Conservation (phyloP, 2,888 invertebrate genomes). For the Julus scanicus region DNA sequence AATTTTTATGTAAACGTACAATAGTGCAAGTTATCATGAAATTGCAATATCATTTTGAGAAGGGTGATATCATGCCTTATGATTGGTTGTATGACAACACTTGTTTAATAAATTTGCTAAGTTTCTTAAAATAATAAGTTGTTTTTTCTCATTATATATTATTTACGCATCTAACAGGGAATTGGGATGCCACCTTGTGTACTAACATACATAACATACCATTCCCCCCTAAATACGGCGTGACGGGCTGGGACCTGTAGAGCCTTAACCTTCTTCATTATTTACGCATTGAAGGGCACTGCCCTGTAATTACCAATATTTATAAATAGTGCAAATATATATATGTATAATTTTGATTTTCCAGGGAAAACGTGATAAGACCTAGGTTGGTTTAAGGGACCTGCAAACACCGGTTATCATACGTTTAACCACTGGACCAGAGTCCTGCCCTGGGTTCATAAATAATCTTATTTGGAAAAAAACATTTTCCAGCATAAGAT, state of each 20-base stretch:
- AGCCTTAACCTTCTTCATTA: no score
- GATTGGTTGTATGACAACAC: background rate
- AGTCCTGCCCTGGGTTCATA: constrained; percentile 29
- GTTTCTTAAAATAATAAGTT: background rate
- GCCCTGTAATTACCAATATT: background rate
- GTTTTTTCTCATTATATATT: background rate
- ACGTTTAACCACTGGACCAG: background rate
- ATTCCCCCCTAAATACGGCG: no score
- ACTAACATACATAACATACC: no score
- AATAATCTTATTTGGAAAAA: background rate
- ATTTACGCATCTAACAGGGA: background rate
- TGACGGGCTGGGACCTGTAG: no score
- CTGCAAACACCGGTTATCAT: background rate
- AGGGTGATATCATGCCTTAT: background rate
- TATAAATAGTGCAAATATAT: background rate
- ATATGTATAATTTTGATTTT: background rate
- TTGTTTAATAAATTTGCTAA: background rate
- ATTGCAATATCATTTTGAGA: background rate
- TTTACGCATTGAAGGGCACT: background rate
- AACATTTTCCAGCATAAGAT: background rate
- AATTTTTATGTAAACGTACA: background rate
- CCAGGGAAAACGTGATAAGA: background rate
- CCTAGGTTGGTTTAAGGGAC: background rate
- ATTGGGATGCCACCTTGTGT: no score
- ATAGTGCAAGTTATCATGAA: background rate